These are phyloP conservation scores for Mus caroli DNA, from an alignment of 2,797 vertebrate species.

Conservation along the genomic window DNA sequence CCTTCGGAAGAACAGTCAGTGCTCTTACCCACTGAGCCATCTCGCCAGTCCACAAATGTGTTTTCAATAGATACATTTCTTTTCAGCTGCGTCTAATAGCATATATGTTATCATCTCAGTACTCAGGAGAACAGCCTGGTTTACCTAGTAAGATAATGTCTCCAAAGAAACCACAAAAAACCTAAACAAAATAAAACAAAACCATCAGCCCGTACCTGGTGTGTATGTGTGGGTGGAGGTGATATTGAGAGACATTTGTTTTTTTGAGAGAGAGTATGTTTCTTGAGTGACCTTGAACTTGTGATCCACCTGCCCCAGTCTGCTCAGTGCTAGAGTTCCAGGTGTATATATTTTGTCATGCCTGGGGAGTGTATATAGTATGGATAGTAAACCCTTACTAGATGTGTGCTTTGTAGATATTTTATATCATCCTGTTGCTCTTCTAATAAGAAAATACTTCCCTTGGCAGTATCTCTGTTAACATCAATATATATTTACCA, in stretches of 20 bases:
- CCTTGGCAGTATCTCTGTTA: neutral
- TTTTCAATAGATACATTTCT: neutral
- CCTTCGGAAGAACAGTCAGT: too few relatives aligned
- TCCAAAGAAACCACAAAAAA: neutral
- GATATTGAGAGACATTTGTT: neutral
- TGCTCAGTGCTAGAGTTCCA: neutral
- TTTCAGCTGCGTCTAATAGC: neutral
- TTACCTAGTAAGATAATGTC: neutral
- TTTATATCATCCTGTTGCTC: neutral
- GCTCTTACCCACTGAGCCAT: too few relatives aligned
- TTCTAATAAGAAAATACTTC: neutral
- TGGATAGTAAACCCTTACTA: neutral
- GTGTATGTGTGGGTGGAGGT: neutral
- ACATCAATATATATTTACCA: neutral
- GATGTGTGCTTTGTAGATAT: too few relatives aligned
- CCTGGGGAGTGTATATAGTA: neutral
- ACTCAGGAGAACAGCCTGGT: neutral
- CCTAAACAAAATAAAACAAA: neutral
- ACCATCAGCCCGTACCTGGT: neutral
- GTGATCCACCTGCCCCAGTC: neutral
- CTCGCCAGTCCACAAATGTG: neutral
- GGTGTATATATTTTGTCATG: too few relatives aligned
- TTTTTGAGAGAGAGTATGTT: neutral
- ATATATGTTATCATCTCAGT: neutral
- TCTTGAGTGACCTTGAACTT: neutral